Conservation (phyloP, 2,888 invertebrate genomes). For the Drosophila multiciliata region DNA sequence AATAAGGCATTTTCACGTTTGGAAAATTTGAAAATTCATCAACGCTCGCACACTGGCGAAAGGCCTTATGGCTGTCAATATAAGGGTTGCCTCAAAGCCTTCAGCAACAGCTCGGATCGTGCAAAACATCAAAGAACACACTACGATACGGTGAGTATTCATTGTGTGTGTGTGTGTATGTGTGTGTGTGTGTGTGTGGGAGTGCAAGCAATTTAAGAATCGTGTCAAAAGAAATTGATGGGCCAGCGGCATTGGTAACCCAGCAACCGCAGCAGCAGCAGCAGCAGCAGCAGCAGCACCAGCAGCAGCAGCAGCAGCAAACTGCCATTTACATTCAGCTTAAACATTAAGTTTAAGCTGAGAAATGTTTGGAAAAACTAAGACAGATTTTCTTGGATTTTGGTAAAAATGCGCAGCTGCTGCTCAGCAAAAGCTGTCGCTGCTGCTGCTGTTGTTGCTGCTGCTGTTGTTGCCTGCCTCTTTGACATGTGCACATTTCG, state of each 20-base stretch:
- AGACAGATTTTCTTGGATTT: slow-evolving; percentile 15
- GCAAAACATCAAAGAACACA: slow-evolving; percentile 99
- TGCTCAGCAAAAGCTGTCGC: slow-evolving; percentile 10
- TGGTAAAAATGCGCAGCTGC: slow-evolving; percentile 27
- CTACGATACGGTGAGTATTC: slow-evolving; percentile 95
- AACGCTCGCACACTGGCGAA: slow-evolving; percentile 97
- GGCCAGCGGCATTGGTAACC: slow-evolving; percentile 50
- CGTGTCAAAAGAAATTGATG: slow-evolving; percentile 75
- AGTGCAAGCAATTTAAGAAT: slow-evolving; percentile 63
- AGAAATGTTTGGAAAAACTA: slow-evolving; percentile 21
- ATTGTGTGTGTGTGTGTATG: slow-evolving; percentile 19
- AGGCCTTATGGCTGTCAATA: slow-evolving; percentile 98
- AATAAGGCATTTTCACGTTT: slow-evolving; percentile 97
- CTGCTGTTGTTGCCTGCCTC: slow-evolving; percentile 30
- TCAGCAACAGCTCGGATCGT: slow-evolving; percentile 99
- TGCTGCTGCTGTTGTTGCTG: neutral
- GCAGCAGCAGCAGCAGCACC: slow-evolving; percentile 11
- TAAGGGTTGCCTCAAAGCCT: slow-evolving; percentile 96
- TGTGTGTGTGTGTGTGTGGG: slow-evolving; percentile 21
- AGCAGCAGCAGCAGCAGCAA: slow-evolving; percentile 11
- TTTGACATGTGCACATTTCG: slow-evolving; percentile 79
- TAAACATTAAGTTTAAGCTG: slow-evolving; percentile 45
- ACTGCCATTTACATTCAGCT: slow-evolving; percentile 28
- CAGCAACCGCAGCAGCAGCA: slow-evolving; percentile 29
- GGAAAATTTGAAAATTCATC: slow-evolving; percentile 99